These are phyloP conservation scores for Parapsyche elsis DNA, from an alignment of 1,140 invertebrate genomes.

Conservation along the genomic window DNA sequence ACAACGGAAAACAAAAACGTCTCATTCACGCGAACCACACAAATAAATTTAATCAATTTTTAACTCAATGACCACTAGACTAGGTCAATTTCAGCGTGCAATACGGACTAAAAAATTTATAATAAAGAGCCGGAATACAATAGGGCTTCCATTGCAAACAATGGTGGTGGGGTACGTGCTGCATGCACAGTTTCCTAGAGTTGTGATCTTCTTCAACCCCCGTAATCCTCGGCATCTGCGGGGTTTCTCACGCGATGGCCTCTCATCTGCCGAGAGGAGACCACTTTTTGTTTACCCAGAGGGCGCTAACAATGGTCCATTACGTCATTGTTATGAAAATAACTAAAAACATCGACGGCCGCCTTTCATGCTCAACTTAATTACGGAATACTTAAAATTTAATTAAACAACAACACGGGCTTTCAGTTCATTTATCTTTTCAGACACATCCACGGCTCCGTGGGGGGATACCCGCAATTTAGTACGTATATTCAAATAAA, in stretches of 20 bases:
- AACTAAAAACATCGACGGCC: conserved; percentile 28
- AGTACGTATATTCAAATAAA: conserved; percentile 1
- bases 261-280: conserved; percentile 1
- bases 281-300: conserved; percentile 34
- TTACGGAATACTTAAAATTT: conserved; percentile 40
- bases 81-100: not conserved
- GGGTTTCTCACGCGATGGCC: conserved; percentile 20
- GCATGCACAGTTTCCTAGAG: not conserved
- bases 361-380: conserved; percentile 30
- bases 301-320: conserved; percentile 29
- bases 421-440: conserved; percentile 28
- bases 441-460: not conserved
- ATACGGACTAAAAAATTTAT: not conserved
- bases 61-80: not conserved
- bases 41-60: no score
- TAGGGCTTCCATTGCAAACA: not conserved
- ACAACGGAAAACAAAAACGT: not conserved
- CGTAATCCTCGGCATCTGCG: conserved; percentile 33
- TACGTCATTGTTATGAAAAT: conserved; percentile 40
- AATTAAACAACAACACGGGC: conserved; percentile 37
- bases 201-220: not conserved
- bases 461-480: conserved; percentile 12
- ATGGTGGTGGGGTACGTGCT: not conserved
- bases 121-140: not conserved
- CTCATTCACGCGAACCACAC: no score